Evolutionary conservation across 2,113 vertebrate species (phyloP), one percentile per base, ranked within the genome.

Genomic region (Seriola quinqueradiata): DNA sequence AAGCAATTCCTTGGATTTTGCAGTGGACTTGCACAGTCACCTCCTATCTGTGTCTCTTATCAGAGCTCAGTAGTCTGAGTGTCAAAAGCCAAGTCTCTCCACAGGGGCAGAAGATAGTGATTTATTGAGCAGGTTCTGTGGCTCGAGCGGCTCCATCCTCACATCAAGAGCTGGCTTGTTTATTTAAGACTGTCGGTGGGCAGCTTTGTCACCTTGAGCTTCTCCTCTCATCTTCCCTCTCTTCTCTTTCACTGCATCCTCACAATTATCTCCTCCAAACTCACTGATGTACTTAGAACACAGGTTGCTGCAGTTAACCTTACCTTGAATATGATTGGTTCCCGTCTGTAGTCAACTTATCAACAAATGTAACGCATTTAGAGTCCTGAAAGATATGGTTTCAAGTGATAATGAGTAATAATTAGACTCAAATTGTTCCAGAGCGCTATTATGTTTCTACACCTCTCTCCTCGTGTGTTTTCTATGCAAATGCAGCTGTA

Each of bases 401-500:
- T 21, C 28, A 28, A 28, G 28, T 28, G 28, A 28, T 28, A 28
- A 28, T 28, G 28, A 28, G 28, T 28, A 28, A 28, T 8, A 21
- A 72, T 44, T 0, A 11, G 2, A 34, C 25, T 50, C 44, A 5
- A 2, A 70, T 28, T 55, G 23, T 23, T 40, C 17, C 50, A 71
- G 36, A 25, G 36, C 14, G 38, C 48, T 65, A 44, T 12, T 21
- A 34, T 36, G 8, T 74, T 81, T 46, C 50, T 55, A 2, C 23
- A 68, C 23, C 68, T 42, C 23, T 16, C 23, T 68, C 11, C 48
- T 16, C 48, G 52, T 65, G 23, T 66, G 50, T 81, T 70, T 86
- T 84, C 73, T 34, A 92, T 94, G 90, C 88, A 89, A 93, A 92
- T 88, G 69, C 38, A 46, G 70, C 76, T 75, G 75, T 85, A 66